Evolutionary conservation across 1,140 invertebrate genomes (phyloP).

Genomic region (Caerostris darwini): DNA sequence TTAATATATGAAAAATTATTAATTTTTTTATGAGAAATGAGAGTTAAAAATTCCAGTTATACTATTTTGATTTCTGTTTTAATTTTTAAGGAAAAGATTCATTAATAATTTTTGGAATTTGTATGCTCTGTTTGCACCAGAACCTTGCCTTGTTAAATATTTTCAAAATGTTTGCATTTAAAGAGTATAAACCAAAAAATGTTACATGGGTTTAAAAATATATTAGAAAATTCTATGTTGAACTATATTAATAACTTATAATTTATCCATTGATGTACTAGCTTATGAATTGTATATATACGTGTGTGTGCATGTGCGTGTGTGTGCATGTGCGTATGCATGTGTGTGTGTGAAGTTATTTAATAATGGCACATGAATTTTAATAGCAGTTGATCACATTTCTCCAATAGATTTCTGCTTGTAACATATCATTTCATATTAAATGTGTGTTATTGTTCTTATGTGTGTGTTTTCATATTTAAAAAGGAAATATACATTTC

Average conservation of each 20-base stretch:
- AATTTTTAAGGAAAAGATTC: no score
- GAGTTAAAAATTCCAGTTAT: no score
- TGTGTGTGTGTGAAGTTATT: background rate
- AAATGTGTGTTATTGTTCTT: slow-evolving; percentile 62
- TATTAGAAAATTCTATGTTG: slow-evolving; percentile 29
- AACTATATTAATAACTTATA: slow-evolving; percentile 9
- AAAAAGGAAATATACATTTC: no score
- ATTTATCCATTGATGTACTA: background rate
- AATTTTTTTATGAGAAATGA: no score
- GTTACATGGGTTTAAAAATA: slow-evolving; percentile 20
- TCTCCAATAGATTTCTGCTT: slow-evolving; percentile 59
- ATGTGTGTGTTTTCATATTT: background rate
- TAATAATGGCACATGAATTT: slow-evolving; percentile 69
- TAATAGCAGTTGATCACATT: slow-evolving; percentile 67
- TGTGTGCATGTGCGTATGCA: background rate
- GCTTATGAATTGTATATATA: slow-evolving; percentile 47
- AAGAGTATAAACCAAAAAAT: background rate
- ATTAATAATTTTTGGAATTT: no score
- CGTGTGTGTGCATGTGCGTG: slow-evolving; percentile 2
- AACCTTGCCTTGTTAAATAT: background rate
- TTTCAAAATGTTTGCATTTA: background rate
- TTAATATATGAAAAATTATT: no score
- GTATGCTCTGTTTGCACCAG: no score
- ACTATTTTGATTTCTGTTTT: no score
- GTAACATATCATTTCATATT: slow-evolving; percentile 74